Evolutionary conservation across 1,140 invertebrate species (phyloP), one percentile per base, ranked within the genome.

Genomic region (Zaprionus vittiger): DNA sequence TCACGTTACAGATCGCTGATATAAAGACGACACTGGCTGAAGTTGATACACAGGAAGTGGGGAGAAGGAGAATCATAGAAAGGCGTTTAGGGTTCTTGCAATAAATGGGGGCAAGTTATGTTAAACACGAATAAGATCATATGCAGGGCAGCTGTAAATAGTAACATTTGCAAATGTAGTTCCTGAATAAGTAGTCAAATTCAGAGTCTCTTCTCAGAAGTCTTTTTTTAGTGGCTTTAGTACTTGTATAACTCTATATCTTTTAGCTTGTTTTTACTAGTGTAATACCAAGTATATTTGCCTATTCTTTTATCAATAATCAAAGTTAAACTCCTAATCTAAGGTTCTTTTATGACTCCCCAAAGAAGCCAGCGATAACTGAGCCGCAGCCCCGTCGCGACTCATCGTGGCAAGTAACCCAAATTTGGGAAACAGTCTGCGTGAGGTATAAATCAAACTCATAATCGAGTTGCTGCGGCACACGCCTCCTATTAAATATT

Each of bases 401-500:
- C 14, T 7, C 17, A 7, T 55, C 15, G 20, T n/a, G 14, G 14
- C 5, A 31, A n/a, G 22, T 31, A 56, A 15, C 5, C 26, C 22
- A 56, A 28, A 31, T 31, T 7, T n/a, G 22, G 4, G 47, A 11
- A 52, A 52, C 20, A 24, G 20, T 11, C 47, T 52, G 47, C 47
- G 47, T 52, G 47, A 24, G 28, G 31, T 31, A 60, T 65, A 59
- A 52, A 66, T 73, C 44, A 31, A 60, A 26, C 2, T 28, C 49
- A 24, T 31, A 62, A 62, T 70, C 55, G 31, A 64, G 26, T 28
- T 22, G 37, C 49, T 63, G 15, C 17, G 22, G 11, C 26, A 63
- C 37, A 62, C 28, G 31, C 6, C 41, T 17, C n/a, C 5, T 44
- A 68, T 65, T 69, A 75, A 71, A 59, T 57, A 66, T 57, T 71